These are phyloP conservation scores for Mormyrus lacerda DNA, from an alignment of 2,113 vertebrate species.

Conservation along the genomic window DNA sequence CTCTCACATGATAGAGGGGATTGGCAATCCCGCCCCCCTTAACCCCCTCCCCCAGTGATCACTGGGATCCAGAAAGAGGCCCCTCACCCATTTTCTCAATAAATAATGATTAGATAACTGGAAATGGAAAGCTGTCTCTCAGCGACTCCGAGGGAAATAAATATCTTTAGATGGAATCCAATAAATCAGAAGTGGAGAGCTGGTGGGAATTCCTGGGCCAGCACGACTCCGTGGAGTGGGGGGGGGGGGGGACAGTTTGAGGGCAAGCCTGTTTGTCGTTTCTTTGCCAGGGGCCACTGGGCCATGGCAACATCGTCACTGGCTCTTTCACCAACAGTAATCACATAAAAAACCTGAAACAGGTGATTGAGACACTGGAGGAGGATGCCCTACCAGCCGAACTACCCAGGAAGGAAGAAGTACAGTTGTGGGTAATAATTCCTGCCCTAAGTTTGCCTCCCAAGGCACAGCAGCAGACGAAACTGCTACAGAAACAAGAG, in stretches of 20 bases:
- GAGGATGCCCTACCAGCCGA: neutral
- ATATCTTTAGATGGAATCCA: conserved; percentile 51
- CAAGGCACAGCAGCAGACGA: neutral
- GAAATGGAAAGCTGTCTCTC: conserved; percentile 42
- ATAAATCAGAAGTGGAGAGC: conserved; percentile 41
- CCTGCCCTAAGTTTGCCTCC: neutral
- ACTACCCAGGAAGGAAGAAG: neutral
- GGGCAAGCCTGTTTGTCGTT: neutral
- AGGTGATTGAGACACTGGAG: neutral
- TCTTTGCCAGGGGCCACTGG: neutral
- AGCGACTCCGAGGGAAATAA: conserved; percentile 44
- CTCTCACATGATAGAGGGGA: conserved; percentile 3
- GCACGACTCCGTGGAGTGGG: conserved; percentile 4
- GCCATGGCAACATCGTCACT: neutral
- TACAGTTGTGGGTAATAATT: neutral
- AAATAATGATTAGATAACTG: conserved; percentile 59
- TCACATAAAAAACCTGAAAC: neutral
- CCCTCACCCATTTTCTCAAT: conserved; percentile 44
- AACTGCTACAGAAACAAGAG: neutral
- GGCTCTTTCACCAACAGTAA: neutral
- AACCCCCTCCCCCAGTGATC: neutral
- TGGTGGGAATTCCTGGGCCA: conserved; percentile 38
- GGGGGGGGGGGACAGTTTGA: conserved; percentile 14
- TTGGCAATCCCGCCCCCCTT: neutral
- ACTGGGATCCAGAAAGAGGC: conserved; percentile 18